Conservation (phyloP, 2,113 vertebrate genomes). For the Pseudorasbora parva region DNA sequence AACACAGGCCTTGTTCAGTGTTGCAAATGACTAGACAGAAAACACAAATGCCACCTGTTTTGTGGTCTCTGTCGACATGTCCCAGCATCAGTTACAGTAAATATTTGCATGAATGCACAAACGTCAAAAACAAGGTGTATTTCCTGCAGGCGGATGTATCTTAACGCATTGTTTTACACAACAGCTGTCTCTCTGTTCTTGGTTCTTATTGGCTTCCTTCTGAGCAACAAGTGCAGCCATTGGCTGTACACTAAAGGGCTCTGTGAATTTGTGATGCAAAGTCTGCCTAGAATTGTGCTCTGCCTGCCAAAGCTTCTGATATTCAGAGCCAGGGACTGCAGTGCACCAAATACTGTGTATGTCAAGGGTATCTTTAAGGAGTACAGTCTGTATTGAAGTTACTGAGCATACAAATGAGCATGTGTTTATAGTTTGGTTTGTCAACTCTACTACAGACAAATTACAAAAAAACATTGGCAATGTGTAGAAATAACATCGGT, state of each 20-base stretch:
- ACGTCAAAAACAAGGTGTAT: slow-evolving; percentile 72
- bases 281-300: slow-evolving; percentile 14
- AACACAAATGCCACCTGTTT: slow-evolving; percentile 25
- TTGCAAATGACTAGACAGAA: slow-evolving; percentile 28
- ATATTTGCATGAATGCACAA: slow-evolving; percentile 71
- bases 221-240: slow-evolving; percentile 29
- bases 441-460: no score
- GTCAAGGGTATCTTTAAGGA: background rate
- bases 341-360: background rate
- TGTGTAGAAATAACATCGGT: no score
- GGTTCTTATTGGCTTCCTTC: slow-evolving; percentile 7
- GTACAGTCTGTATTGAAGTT: background rate
- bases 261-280: slow-evolving; percentile 10
- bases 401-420: background rate
- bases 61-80: slow-evolving; percentile 56
- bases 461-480: no score
- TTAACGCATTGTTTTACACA: slow-evolving; percentile 13
- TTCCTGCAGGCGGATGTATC: slow-evolving; percentile 63
- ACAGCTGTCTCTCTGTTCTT: slow-evolving; percentile 17
- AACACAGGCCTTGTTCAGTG: background rate
- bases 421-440: background rate
- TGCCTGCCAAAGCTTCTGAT: slow-evolving; percentile 8
- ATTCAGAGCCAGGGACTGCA: slow-evolving; percentile 3
- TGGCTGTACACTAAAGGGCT: slow-evolving; percentile 15
- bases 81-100: slow-evolving; percentile 70